A percentile compares a stretch with the other conserved stretches of the same genome.
These are phyloP conservation scores for Campodea augens DNA, from an alignment of 1,140 invertebrate genomes.

Conservation along the genomic window DNA sequence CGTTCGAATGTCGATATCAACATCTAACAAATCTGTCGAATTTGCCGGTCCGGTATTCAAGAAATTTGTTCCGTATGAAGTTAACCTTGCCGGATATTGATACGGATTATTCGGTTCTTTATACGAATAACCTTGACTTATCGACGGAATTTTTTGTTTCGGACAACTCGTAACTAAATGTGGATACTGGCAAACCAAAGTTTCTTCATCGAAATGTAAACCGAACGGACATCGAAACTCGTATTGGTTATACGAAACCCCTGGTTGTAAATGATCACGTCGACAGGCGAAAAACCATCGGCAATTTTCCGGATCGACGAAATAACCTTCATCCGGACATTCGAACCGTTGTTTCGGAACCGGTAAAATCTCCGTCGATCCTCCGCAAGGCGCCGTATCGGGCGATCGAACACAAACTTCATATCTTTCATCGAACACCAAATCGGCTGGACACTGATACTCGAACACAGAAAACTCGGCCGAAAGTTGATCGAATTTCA, in stretches of 20 bases:
- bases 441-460: slow-evolving; percentile 60
- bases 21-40: no score
- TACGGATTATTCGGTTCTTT: no score
- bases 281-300: slow-evolving; percentile 70
- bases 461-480: slow-evolving; percentile 60
- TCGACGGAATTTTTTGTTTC: no score
- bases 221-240: slow-evolving; percentile 69
- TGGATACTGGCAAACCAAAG: slow-evolving; percentile 58
- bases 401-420: slow-evolving; percentile 73
- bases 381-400: slow-evolving; percentile 40
- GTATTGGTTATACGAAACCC: slow-evolving; percentile 39
- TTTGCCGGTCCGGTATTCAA: no score
- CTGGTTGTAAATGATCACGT: slow-evolving; percentile 41
- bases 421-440: slow-evolving; percentile 54
- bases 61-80: no score
- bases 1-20: no score
- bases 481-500: slow-evolving; percentile 52
- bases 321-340: slow-evolving; percentile 36
- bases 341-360: slow-evolving; percentile 36
- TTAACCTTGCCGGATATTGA: no score
- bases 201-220: slow-evolving; percentile 51
- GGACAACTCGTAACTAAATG: slow-evolving; percentile 42
- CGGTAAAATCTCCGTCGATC: slow-evolving; percentile 35
- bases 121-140: no score
- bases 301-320: slow-evolving; percentile 62